Conservation (phyloP, 2,113 vertebrate species). For the Carassius gibelio region DNA sequence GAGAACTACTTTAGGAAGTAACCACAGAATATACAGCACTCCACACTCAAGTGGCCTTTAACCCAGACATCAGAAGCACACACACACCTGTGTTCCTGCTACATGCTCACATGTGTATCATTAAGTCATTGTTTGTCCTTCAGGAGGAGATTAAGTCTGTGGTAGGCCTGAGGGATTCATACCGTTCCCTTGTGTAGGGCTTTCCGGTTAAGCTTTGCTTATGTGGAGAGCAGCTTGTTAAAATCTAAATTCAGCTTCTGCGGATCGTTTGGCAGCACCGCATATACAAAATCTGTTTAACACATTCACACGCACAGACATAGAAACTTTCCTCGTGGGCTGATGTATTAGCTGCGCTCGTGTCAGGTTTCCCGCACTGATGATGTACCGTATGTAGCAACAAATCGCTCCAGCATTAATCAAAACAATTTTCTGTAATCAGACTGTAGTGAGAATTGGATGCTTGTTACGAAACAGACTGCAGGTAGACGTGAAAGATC, state of each 20-base stretch:
- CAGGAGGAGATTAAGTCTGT: background rate
- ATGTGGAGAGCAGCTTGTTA: constrained; percentile 16
- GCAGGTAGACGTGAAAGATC: constrained; percentile 28
- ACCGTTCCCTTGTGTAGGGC: background rate
- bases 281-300: background rate
- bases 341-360: background rate
- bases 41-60: background rate
- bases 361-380: background rate
- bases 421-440: constrained; percentile 34
- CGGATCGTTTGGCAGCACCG: background rate
- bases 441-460: background rate
- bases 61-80: background rate
- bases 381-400: background rate
- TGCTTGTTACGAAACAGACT: constrained; percentile 8
- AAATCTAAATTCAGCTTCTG: constrained; percentile 38
- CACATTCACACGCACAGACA: constrained; percentile 27
- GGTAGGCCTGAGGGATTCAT: constrained; percentile 13
- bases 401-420: constrained; percentile 21
- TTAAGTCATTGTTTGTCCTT: constrained; percentile 25
- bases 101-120: background rate
- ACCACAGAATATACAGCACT: constrained; percentile 1
- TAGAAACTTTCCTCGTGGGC: constrained; percentile 8
- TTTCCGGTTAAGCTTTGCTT: constrained; percentile 28
- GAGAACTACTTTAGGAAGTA: background rate
- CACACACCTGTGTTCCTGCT: background rate